Base-by-base conservation (phyloP, 1,140 invertebrate species). In the Lepeophtheirus salmonis region DNA sequence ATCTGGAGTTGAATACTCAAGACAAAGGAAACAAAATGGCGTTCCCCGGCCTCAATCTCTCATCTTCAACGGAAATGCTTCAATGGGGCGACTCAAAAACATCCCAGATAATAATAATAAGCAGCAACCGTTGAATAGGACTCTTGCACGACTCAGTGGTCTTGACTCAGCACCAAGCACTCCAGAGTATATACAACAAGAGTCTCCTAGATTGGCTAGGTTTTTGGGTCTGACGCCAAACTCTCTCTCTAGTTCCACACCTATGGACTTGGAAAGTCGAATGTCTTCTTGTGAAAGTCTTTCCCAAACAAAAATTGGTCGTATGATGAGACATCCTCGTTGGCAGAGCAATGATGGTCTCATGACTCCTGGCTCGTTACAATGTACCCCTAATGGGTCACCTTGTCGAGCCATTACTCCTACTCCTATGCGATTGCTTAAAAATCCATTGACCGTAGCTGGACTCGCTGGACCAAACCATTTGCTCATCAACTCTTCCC, bases 281-380 rank as follows among this genome's bases (percentile, higher is more conserved):
- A 41, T n/a, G n/a, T n/a, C 14, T 54, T 3, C 18, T 17, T 17
- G 23, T 17, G 52, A 54, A 17, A 16, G 17, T 14, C 18, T 14
- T n/a, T 54, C 16, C 52, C n/a, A n/a, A n/a, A n/a, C n/a, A n/a
- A n/a, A n/a, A 17, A 17, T 16, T 20, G 16, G 17, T 54, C 52
- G 3, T 17, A 14, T 14, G n/a, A 17, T 2, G 23, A 20, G 16
- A 2, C 17, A 54, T 41, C 30, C n/a, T n/a, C n/a, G n/a, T 41
- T 54, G 52, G 52, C 52, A 54, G 18, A 54, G 52, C 18, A 54
- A 54, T 22, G 52, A 54, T 18, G 52, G 52, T n/a, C 22, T 54
- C 17, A 22, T 22, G 14, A 54, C 52, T 14, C 21, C 52, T 14
- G 52, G 52, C n/a, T 54, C 52, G 3, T 50, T 50, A 20, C 49